Percentiles rank a stretch among this genome's conserved stretches.
Conservation (phyloP, 2,113 vertebrate genomes). For the Seriola aureovittata region DNA sequence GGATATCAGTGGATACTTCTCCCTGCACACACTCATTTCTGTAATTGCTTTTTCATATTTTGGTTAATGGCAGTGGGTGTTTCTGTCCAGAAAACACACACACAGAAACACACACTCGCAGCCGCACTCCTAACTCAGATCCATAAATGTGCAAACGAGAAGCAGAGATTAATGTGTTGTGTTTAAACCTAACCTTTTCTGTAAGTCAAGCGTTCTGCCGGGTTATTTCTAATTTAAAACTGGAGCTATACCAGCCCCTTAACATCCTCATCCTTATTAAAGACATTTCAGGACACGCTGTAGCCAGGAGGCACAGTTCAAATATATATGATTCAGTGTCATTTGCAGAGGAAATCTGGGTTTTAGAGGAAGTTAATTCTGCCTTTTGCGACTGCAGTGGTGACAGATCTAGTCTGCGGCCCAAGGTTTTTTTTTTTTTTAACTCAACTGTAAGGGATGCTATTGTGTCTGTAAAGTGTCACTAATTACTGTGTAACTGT, state of each 20-base stretch:
- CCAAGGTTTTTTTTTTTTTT: conserved; percentile 25
- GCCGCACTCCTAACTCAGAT: conserved; percentile 36
- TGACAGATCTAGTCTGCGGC: conserved; percentile 48
- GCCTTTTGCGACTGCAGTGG: conserved; percentile 43
- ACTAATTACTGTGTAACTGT: conserved; percentile 31
- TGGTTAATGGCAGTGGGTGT: conserved; percentile 48
- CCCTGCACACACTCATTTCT: conserved; percentile 56
- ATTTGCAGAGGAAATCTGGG: conserved; percentile 81
- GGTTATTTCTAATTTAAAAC: conserved; percentile 84
- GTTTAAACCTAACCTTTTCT: conserved; percentile 83
- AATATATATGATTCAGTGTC: conserved; percentile 83
- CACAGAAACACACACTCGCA: conserved; percentile 9
- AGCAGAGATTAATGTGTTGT: conserved; percentile 81
- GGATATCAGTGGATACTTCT: conserved; percentile 41
- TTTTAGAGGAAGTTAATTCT: conserved; percentile 78
- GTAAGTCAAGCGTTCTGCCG: conserved; percentile 76
- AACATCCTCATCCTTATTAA: conserved; percentile 82
- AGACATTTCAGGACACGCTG: conserved; percentile 80
- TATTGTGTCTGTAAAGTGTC: conserved; percentile 20
- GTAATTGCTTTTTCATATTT: conserved; percentile 74
- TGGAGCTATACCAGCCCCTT: conserved; percentile 74
- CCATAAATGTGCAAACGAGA: conserved; percentile 70
- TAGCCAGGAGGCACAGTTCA: conserved; percentile 81
- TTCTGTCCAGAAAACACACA: conserved; percentile 36
- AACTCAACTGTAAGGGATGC: conserved; percentile 7